phyloP scores from a whole-genome alignment of 2,797 vertebrate species.

The Bryconaethiops microstoma region DNA sequence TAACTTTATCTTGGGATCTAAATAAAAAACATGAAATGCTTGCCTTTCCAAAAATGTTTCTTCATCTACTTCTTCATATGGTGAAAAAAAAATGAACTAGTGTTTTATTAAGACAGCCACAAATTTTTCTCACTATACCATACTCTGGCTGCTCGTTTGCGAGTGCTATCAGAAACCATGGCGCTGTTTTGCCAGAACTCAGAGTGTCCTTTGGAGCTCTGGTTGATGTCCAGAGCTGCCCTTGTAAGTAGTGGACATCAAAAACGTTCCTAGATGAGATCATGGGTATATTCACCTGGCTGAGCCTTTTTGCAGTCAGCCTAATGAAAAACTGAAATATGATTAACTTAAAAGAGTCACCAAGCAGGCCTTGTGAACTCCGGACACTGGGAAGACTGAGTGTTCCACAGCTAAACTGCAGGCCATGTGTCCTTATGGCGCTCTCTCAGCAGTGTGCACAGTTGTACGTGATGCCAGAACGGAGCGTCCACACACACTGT shows the following conservation, averaged over 20 bases:
- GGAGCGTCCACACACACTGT: conserved; percentile 13
- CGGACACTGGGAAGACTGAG: neutral
- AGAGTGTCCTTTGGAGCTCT: neutral
- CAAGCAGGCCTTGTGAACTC: neutral
- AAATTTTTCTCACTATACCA: neutral
- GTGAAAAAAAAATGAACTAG: neutral
- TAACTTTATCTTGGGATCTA: neutral
- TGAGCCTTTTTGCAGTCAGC: neutral
- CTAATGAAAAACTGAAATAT: neutral
- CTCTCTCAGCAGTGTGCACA: conserved; percentile 25
- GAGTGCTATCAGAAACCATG: neutral
- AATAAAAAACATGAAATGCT: too few species aligned
- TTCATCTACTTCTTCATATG: too few species aligned
- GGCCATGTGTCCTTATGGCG: conserved; percentile 43
- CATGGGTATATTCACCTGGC: neutral
- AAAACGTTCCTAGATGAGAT: neutral
- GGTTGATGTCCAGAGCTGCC: neutral
- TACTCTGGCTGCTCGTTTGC: neutral
- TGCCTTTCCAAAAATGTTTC: too few species aligned
- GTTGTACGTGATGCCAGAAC: conserved; percentile 17
- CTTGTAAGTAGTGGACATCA: neutral
- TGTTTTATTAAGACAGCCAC: neutral
- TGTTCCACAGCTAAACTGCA: conserved; percentile 39
- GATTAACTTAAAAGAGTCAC: neutral
- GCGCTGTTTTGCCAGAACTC: neutral